Evolutionary conservation across 1,140 invertebrate species (phyloP).

Genomic region (Listronotus bonariensis): DNA sequence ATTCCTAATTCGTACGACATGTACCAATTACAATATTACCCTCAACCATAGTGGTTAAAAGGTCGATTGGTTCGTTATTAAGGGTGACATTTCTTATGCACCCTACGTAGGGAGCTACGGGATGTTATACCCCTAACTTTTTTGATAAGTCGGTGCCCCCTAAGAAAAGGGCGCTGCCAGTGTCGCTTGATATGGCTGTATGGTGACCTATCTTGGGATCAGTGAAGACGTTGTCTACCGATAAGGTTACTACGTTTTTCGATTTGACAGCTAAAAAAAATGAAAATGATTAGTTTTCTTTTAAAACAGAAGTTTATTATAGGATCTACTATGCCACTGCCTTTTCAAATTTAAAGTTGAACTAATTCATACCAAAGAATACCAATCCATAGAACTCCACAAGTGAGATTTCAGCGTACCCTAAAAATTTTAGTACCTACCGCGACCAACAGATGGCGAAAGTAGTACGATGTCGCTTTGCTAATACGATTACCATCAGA

Average conservation of each 20-base stretch:
- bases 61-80: constrained; percentile 62
- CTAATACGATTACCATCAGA: too few relatives aligned
- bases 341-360: too few relatives aligned
- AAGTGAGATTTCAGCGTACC: too few relatives aligned
- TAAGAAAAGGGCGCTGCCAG: constrained; percentile 84
- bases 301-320: too few relatives aligned
- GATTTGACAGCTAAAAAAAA: constrained; percentile 75
- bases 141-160: constrained; percentile 78
- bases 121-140: constrained; percentile 63
- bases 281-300: not conserved
- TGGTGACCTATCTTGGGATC: constrained; percentile 69
- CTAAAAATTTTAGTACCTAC: too few relatives aligned
- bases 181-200: constrained; percentile 71
- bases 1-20: constrained; percentile 70
- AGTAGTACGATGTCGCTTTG: too few relatives aligned
- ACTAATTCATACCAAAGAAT: too few relatives aligned
- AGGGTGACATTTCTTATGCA: constrained; percentile 79
- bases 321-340: too few relatives aligned
- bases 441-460: too few relatives aligned
- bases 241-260: constrained; percentile 80
- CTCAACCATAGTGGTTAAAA: constrained; percentile 64
- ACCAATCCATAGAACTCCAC: too few relatives aligned
- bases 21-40: constrained; percentile 72
- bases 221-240: constrained; percentile 75
- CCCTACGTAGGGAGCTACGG: constrained; percentile 75